Evolutionary conservation across 2,888 invertebrate species (phyloP).

Genomic region (Falcaria lacertinaria): DNA sequence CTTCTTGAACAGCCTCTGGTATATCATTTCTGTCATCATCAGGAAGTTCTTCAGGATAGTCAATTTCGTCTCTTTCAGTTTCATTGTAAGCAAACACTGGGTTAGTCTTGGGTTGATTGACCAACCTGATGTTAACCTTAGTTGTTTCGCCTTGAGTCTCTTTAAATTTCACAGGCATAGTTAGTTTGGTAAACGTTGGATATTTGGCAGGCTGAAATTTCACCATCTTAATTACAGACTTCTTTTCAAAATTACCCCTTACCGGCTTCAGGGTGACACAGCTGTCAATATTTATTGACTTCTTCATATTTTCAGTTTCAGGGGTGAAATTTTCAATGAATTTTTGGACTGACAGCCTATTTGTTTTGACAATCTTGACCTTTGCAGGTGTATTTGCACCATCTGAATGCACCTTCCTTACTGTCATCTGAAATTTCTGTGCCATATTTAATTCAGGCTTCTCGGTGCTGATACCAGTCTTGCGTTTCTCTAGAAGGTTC

Average conservation of each 20-base stretch:
- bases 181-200: slow-evolving; percentile 15
- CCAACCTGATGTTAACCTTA: slow-evolving; percentile 34
- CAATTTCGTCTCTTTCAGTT: slow-evolving; percentile 14
- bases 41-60: slow-evolving; percentile 17
- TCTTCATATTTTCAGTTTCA: slow-evolving; percentile 26
- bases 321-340: slow-evolving; percentile 64
- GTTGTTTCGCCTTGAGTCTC: slow-evolving; percentile 18
- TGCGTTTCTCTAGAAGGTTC: slow-evolving; percentile 48
- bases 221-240: slow-evolving; percentile 42
- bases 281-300: slow-evolving; percentile 15
- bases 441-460: slow-evolving; percentile 13
- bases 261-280: slow-evolving; percentile 31
- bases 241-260: slow-evolving; percentile 3
- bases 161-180: slow-evolving; percentile 50
- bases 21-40: slow-evolving; percentile 29
- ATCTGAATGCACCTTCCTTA: slow-evolving; percentile 37
- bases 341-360: slow-evolving; percentile 49
- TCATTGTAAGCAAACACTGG: neutral
- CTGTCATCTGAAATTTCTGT: slow-evolving; percentile 37
- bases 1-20: slow-evolving; percentile 62
- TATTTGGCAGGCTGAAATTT: slow-evolving; percentile 30
- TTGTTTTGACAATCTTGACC: slow-evolving; percentile 24
- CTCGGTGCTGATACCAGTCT: slow-evolving; percentile 12
- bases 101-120: slow-evolving; percentile 11
- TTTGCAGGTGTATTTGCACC: slow-evolving; percentile 32